Percentiles rank a stretch among this genome's conserved stretches.
Evolutionary conservation across 2,113 vertebrate genomes (phyloP).

Genomic region (Elaphurus davidianus): DNA sequence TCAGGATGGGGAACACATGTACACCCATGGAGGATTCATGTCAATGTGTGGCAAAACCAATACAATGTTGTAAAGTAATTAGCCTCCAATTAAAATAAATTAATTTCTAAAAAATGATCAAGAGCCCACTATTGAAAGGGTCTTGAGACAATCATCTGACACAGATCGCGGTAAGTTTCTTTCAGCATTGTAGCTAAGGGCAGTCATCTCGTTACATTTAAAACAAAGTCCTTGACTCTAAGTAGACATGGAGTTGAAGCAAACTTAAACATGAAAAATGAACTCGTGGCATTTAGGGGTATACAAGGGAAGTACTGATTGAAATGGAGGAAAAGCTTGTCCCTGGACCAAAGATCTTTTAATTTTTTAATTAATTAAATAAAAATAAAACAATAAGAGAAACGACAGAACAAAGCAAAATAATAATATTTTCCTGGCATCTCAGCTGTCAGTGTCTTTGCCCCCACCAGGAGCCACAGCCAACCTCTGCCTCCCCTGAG

Average conservation of each 20-base stretch:
- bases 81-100: not conserved
- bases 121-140: not conserved
- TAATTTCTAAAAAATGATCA: not conserved
- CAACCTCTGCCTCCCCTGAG: not conserved
- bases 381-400: not conserved
- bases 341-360: not conserved
- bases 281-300: fast-evolving
- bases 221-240: not conserved
- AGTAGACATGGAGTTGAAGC: not conserved
- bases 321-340: not conserved
- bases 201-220: not conserved
- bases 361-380: not conserved
- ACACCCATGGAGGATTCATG: too few species aligned
- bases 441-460: not conserved
- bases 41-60: too few species aligned
- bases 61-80: too few species aligned
- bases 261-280: not conserved
- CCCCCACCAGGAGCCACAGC: not conserved
- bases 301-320: not conserved
- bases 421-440: not conserved
- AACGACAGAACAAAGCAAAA: not conserved
- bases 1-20: too few species aligned
- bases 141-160: not conserved
- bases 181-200: not conserved
- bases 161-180: not conserved